Conservation (phyloP, 2,113 vertebrate genomes). For the Hyaena hyaena region DNA sequence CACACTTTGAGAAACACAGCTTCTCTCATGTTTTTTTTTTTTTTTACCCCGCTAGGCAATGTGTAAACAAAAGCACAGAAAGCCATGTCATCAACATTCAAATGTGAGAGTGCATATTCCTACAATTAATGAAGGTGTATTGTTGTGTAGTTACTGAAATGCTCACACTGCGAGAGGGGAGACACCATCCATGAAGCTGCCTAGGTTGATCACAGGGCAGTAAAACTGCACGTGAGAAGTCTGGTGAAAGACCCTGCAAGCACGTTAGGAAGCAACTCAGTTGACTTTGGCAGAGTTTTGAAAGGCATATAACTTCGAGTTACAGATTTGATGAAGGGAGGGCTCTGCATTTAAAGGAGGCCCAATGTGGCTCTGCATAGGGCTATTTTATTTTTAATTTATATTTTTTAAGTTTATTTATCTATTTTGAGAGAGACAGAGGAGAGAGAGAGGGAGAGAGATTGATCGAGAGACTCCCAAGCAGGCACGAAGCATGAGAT, state of each 20-base stretch:
- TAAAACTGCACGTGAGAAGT: neutral
- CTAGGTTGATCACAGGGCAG: neutral
- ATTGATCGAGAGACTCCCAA: too few species aligned
- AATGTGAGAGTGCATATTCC: neutral
- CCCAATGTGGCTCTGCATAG: neutral
- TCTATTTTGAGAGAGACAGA: too few species aligned
- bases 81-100: neutral
- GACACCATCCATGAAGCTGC: neutral
- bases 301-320: neutral
- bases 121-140: neutral
- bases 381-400: neutral
- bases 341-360: neutral
- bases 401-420: neutral
- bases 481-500: too few species aligned
- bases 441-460: too few species aligned
- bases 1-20: neutral
- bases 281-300: slow-evolving; percentile 8
- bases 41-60: neutral
- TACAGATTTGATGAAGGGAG: neutral
- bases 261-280: neutral
- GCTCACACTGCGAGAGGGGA: neutral
- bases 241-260: neutral
- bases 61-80: neutral
- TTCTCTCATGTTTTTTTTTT: neutral
- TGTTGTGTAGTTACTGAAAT: neutral